Conservation (phyloP, 2,113 vertebrate genomes). For the Tapirus terrestris region DNA sequence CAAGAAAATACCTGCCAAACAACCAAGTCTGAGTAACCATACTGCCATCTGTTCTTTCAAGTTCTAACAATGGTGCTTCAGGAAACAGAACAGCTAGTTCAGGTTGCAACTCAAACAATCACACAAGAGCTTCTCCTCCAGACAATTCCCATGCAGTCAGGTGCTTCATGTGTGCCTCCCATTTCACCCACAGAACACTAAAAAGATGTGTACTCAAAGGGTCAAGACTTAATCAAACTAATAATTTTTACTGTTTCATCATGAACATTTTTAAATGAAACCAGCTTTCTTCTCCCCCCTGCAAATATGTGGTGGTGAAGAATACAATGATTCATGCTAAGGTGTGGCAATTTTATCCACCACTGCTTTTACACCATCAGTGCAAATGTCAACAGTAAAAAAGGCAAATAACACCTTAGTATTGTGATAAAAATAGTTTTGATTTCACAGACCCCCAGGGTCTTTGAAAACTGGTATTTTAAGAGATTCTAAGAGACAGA, state of each 20-base stretch:
- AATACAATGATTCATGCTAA: neutral
- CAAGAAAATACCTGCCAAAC: conserved; percentile 25
- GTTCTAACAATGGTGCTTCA: neutral
- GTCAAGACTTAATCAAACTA: neutral
- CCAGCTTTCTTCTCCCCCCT: neutral
- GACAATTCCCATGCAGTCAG: neutral
- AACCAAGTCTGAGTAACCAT: neutral
- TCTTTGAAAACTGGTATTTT: neutral
- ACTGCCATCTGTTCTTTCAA: neutral
- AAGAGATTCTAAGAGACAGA: neutral
- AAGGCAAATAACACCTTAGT: neutral
- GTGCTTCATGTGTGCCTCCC: neutral
- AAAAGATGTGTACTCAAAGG: neutral
- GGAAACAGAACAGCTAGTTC: neutral
- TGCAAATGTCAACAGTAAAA: neutral
- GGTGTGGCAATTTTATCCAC: neutral
- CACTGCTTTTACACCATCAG: neutral
- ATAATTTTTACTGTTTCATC: neutral
- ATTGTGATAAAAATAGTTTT: neutral
- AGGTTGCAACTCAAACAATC: neutral
- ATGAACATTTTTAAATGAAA: neutral
- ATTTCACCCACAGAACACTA: neutral
- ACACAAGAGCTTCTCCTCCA: neutral
- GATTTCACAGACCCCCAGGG: neutral
- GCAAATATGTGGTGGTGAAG: neutral